phyloP scores from a whole-genome alignment of 2,797 vertebrate species.

The Tolypeutes matacus region DNA sequence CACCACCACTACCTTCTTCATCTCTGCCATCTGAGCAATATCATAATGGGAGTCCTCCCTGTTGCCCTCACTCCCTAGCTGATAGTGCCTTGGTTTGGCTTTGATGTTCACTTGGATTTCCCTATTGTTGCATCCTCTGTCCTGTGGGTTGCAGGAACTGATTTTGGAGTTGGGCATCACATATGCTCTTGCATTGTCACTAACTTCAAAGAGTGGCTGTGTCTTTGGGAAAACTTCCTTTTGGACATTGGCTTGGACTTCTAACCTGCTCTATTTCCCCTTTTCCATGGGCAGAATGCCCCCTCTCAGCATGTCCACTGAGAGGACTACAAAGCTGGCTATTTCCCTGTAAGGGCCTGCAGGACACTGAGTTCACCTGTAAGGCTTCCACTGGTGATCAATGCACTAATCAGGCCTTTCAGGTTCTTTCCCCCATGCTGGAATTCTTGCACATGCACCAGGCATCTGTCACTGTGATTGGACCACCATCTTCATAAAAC shows the following conservation, averaged over 20 bases:
- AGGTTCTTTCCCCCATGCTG: conserved; percentile 96
- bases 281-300: conserved; percentile 92
- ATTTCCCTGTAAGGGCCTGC: conserved; percentile 92
- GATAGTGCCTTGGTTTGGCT: conserved; percentile 97
- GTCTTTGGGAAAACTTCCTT: conserved; percentile 88
- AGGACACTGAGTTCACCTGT: conserved; percentile 91
- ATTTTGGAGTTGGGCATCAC: conserved; percentile 99
- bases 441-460: conserved; percentile 98
- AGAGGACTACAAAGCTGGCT: conserved; percentile 95
- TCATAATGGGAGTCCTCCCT: no score
- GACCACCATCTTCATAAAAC: conserved; percentile 98
- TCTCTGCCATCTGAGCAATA: no score
- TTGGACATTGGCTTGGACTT: conserved; percentile 95
- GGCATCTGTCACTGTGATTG: conserved; percentile 96
- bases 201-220: conserved; percentile 96
- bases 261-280: conserved; percentile 97
- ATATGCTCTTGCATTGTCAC: conserved; percentile 96
- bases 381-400: conserved; percentile 95
- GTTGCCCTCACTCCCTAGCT: no score
- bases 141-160: conserved; percentile 98
- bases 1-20: conserved; percentile 92
- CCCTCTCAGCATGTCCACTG: conserved; percentile 91
- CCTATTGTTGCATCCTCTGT: conserved; percentile 98
- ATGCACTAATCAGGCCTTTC: conserved; percentile 95
- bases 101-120: conserved; percentile 99